Percentiles rank a stretch among this genome's conserved stretches.
phyloP scores from a whole-genome alignment of 92 coral and sea anemone species.

The Epizoanthus illoricatus region DNA sequence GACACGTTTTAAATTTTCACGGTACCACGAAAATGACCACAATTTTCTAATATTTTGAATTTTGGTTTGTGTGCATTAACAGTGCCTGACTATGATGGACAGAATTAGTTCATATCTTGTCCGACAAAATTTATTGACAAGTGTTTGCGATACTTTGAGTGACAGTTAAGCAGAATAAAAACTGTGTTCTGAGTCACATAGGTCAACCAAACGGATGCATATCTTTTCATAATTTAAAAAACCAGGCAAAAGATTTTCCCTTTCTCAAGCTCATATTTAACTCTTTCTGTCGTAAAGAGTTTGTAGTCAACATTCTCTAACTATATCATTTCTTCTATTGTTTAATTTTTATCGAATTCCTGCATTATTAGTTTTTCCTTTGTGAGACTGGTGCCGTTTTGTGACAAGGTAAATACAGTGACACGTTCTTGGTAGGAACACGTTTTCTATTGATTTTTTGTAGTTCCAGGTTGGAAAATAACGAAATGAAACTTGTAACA shows the following conservation, averaged over 20 bases:
- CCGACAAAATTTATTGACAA: neutral
- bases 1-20: neutral
- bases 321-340: no score
- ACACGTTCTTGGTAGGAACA: no score
- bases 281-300: no score
- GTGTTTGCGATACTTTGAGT: constrained; percentile 16
- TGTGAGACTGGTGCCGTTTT: no score
- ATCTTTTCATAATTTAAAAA: neutral
- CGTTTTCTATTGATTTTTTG: no score
- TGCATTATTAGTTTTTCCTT: no score
- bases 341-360: no score
- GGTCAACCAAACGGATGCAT: neutral
- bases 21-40: neutral
- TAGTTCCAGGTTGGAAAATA: no score
- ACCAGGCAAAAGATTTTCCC: neutral
- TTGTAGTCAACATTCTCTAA: no score
- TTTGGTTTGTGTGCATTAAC: neutral
- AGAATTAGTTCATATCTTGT: neutral
- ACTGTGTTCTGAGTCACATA: neutral
- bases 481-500: no score
- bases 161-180: constrained; percentile 15
- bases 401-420: no score
- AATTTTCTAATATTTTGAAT: neutral
- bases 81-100: neutral
- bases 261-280: neutral